Conservation (phyloP, 2,113 vertebrate genomes). For the Orcinus orca region DNA sequence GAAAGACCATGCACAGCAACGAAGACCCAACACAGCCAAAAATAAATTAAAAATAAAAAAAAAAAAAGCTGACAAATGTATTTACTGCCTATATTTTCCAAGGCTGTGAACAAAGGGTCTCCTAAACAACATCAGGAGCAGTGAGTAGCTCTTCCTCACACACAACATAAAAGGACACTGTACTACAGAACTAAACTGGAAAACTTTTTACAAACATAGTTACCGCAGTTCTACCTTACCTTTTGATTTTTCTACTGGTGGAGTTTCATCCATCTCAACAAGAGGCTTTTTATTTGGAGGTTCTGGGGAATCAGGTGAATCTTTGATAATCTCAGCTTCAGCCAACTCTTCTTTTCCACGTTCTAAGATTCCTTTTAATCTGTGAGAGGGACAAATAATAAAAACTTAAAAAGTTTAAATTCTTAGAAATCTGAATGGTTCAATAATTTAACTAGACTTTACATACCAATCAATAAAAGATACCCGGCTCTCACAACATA, state of each 20-base stretch:
- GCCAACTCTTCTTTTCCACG: conserved; percentile 92
- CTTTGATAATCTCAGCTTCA: conserved; percentile 96
- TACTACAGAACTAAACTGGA: not conserved
- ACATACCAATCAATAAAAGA: not conserved
- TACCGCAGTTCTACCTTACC: conserved; percentile 81
- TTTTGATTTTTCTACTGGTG: conserved; percentile 92
- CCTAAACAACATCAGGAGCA: not conserved
- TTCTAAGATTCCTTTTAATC: conserved; percentile 91
- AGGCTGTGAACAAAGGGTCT: not conserved
- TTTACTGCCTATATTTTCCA: not conserved
- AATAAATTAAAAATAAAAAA: too few relatives aligned
- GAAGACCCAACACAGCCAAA: too few relatives aligned
- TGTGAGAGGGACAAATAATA: conserved; percentile 64
- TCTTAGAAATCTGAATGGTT: conserved; percentile 3
- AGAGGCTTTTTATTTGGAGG: conserved; percentile 97
- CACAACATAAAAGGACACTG: not conserved
- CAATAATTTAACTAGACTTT: conserved; percentile 12
- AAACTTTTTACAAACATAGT: not conserved
- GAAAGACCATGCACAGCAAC: too few relatives aligned
- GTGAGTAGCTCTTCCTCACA: not conserved
- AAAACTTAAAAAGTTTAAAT: conserved; percentile 33
- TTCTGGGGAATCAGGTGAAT: conserved; percentile 98
- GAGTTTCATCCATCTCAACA: conserved; percentile 89
- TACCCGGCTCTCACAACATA: conserved; percentile 6
- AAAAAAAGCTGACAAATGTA: not conserved